Percentiles rank a stretch among this genome's conserved stretches.
Conservation (phyloP, 2,888 invertebrate genomes). For the Melipona bicolor region DNA sequence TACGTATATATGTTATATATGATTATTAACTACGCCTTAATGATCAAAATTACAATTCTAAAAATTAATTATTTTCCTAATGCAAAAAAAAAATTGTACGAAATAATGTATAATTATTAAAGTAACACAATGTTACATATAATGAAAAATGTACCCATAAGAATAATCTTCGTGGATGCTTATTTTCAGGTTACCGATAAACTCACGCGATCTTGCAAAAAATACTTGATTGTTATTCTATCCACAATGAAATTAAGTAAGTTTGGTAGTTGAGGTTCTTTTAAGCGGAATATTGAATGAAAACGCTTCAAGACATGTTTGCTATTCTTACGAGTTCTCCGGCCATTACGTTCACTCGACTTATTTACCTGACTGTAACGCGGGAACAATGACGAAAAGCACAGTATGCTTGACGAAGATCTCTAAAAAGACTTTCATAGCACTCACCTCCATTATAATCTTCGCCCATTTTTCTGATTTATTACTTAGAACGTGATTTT, state of each 20-base stretch:
- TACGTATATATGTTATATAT: not conserved
- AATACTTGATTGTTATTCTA: slow-evolving; percentile 10
- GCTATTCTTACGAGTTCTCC: slow-evolving; percentile 46
- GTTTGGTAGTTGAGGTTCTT: not conserved
- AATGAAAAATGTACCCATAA: slow-evolving; percentile 56
- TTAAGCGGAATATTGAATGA: not conserved
- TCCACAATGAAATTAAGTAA: slow-evolving; percentile 21
- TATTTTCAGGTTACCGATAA: slow-evolving; percentile 55
- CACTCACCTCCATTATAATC: slow-evolving; percentile 82
- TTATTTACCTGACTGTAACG: slow-evolving; percentile 60
- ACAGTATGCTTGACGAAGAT: slow-evolving; percentile 22
- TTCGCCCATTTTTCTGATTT: slow-evolving; percentile 78
- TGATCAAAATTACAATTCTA: slow-evolving; percentile 3
- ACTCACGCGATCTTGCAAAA: slow-evolving; percentile 21
- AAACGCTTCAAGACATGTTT: slow-evolving; percentile 42
- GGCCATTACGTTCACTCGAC: slow-evolving; percentile 68
- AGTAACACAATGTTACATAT: slow-evolving; percentile 13
- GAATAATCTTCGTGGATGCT: slow-evolving; percentile 48
- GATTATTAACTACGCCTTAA: slow-evolving; percentile 33
- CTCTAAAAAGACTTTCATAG: slow-evolving; percentile 9
- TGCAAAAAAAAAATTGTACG: not conserved
- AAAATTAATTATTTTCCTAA: not conserved
- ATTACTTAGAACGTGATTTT: slow-evolving; percentile 17
- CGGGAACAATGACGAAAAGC: slow-evolving; percentile 48
- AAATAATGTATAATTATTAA: not conserved